Evolutionary conservation across 2,888 invertebrate genomes (phyloP).

Genomic region (Yponomeuta cagnagella): DNA sequence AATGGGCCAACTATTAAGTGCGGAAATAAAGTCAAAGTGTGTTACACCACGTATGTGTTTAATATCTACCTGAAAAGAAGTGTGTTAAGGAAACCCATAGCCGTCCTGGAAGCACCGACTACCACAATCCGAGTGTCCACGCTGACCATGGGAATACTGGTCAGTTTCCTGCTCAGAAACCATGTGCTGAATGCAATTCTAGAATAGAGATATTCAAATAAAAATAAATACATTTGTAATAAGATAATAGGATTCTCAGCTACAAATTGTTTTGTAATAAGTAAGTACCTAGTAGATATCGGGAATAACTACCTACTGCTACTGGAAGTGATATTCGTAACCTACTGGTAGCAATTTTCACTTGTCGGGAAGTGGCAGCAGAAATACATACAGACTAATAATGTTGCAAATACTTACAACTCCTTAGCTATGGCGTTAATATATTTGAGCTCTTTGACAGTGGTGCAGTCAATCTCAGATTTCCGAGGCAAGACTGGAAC

Average conservation of each 20-base stretch:
- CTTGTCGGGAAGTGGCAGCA: no score
- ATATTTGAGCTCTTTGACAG: conserved; percentile 33
- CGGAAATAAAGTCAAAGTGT: no score
- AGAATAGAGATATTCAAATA: conserved; percentile 20
- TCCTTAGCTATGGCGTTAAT: conserved; percentile 6
- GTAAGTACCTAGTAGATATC: no score
- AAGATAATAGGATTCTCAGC: no score
- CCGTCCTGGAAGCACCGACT: conserved; percentile 78
- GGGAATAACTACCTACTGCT: no score
- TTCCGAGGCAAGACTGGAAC: conserved; percentile 50
- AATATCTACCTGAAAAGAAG: conserved; percentile 68
- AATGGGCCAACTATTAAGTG: no score
- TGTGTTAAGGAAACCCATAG: conserved; percentile 76
- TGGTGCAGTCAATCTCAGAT: conserved; percentile 36
- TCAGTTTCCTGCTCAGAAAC: conserved; percentile 63
- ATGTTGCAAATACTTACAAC: background rate
- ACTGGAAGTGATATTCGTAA: no score
- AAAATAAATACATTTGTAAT: background rate
- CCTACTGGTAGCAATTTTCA: no score
- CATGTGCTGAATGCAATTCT: conserved; percentile 55
- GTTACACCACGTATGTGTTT: no score
- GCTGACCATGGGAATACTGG: conserved; percentile 58
- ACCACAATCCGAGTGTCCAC: conserved; percentile 77
- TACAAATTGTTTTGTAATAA: no score
- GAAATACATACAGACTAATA: no score